Base-by-base conservation (phyloP, 2,888 invertebrate species). In the Leptopterna dolabrata region DNA sequence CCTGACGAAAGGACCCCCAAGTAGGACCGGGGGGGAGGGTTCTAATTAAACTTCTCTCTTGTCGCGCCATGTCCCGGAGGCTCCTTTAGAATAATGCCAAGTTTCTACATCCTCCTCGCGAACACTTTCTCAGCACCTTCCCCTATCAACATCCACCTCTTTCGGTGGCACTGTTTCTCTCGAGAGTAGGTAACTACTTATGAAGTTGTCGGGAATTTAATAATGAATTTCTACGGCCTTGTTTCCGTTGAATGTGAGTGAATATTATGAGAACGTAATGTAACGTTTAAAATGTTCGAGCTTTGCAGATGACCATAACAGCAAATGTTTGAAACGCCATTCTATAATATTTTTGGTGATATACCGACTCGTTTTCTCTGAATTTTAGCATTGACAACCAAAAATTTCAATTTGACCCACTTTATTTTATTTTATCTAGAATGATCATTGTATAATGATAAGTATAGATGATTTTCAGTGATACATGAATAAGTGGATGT, bases 11-110 rank as follows among this genome's bases (percentile, higher is more conserved):
- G 78, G 78, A 45, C 45, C 45, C n/a, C 63, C 4, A 27, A 7
- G 24, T 7, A 27, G 9, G 19, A 13, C 24, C 14, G 47, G 11
- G 24, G 24, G 24, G 24, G 63, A 19, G 24, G 63, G 63, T 24
- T 55, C 81, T 81, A 81, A 81, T 81, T 81, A 81, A 81, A 81
- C 81, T 81, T 81, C 63, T 81, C 55, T 81, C 29, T 19, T 36
- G 36, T 76, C 76, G 36, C 76, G 4, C 24, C 63, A 63, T 63
- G 63, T 63, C 63, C 24, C n/a, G n/a, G 4, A 51, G 51, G 51
- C 51, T 63, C 27, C 24, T 63, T n/a, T 47, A 47, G 13, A 63
- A 63, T 63, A 63, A 24, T 24, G 24, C 63, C 63, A 24, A 63
- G 63, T 63, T 63, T 63, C 63, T 19, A 24, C 63, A 11, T n/a